Evolutionary conservation across 2,113 vertebrate genomes (phyloP).

Genomic region (Canis aureus): DNA sequence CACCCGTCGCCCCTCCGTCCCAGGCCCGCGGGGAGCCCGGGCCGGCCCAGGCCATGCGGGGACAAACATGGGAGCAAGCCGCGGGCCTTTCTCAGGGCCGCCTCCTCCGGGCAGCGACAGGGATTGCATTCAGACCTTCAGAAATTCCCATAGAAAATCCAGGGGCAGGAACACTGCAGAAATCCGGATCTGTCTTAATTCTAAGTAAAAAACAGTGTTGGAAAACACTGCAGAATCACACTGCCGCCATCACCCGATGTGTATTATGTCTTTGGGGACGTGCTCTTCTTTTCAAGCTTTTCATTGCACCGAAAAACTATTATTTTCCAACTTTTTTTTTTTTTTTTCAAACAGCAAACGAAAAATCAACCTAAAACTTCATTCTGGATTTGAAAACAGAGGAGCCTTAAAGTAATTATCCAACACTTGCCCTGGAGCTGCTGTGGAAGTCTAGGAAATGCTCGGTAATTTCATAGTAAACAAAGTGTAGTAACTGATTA

Average conservation of each 20-base stretch:
- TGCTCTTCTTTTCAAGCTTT: not conserved
- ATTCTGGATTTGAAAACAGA: conserved; percentile 31
- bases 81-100: not conserved
- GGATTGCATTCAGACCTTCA: not conserved
- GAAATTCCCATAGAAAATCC: not conserved
- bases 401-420: conserved; percentile 45
- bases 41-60: not conserved
- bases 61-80: no score
- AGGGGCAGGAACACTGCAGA: not conserved
- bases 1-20: no score
- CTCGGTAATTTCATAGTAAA: conserved; percentile 69
- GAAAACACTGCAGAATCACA: not conserved
- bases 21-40: no score
- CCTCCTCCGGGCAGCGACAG: not conserved
- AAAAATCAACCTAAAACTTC: conserved; percentile 42
- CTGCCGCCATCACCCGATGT: not conserved
- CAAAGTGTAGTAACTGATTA: conserved; percentile 73
- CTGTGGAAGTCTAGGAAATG: conserved; percentile 54
- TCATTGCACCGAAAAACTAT: not conserved
- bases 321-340: not conserved
- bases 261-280: not conserved
- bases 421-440: not conserved
- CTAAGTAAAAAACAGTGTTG: not conserved
- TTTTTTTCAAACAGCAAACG: not conserved
- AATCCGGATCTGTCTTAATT: not conserved